Evolutionary conservation across 1,140 invertebrate species (phyloP).

Genomic region (Ceratina calcarata): DNA sequence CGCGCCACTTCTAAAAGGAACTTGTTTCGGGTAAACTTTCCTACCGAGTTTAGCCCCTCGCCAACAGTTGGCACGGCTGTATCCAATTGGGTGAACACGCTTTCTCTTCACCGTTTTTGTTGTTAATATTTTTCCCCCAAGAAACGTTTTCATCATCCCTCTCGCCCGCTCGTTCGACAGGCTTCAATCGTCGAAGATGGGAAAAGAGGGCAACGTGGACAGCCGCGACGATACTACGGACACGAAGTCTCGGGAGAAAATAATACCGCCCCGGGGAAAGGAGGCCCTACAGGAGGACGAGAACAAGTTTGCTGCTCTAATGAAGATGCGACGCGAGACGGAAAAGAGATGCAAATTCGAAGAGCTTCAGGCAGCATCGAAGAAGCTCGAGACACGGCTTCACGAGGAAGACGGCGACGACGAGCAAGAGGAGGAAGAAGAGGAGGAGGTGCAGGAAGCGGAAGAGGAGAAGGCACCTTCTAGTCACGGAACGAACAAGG

Average conservation of each 20-base stretch:
- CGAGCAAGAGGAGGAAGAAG: no score
- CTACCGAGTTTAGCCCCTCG: no score
- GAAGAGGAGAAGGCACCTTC: conserved; percentile 25
- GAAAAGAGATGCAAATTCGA: conserved; percentile 70
- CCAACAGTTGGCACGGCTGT: not conserved
- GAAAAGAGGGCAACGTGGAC: conserved; percentile 24
- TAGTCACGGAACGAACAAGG: conserved; percentile 35
- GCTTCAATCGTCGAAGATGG: conserved; percentile 46
- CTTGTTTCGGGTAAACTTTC: no score
- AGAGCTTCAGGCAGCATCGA: conserved; percentile 71
- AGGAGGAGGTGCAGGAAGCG: no score
- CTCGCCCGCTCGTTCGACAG: conserved; percentile 16
- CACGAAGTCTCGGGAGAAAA: conserved; percentile 47
- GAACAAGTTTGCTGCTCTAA: conserved; percentile 45
- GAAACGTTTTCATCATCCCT: not conserved
- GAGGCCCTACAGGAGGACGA: conserved; percentile 55
- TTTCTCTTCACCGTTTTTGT: not conserved
- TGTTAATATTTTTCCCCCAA: not conserved
- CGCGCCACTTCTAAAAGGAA: no score
- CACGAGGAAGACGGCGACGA: conserved; percentile 41
- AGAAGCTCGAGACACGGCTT: conserved; percentile 67
- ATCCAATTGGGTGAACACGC: not conserved
- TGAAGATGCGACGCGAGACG: conserved; percentile 50
- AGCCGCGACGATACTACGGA: conserved; percentile 34
- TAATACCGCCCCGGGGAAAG: conserved; percentile 15